These are phyloP conservation scores for Nannobrachium achirus DNA, from an alignment of 2,113 vertebrate species.

Conservation along the genomic window DNA sequence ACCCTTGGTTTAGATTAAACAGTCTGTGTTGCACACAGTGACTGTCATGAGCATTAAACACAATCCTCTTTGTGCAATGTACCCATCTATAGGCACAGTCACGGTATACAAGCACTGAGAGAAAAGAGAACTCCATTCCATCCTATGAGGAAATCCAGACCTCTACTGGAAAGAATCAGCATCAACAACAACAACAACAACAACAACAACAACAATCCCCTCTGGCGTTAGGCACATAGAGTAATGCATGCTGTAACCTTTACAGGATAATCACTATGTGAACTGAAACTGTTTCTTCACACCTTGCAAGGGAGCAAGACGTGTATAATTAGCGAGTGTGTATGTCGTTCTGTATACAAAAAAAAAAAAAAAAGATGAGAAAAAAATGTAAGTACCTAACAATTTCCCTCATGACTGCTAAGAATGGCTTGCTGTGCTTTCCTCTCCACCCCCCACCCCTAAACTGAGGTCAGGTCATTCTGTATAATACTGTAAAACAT, in stretches of 20 bases:
- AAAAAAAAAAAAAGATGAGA: slow-evolving; percentile 28
- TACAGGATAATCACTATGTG: slow-evolving; percentile 81
- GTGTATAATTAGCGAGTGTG: slow-evolving; percentile 76
- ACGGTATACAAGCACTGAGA: slow-evolving; percentile 77
- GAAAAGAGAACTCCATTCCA: slow-evolving; percentile 55
- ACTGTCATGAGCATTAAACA: slow-evolving; percentile 16
- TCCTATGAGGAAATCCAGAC: slow-evolving; percentile 65
- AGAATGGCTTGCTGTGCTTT: slow-evolving; percentile 73
- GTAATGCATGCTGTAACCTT: slow-evolving; percentile 80
- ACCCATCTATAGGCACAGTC: slow-evolving; percentile 60
- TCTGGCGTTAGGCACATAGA: slow-evolving; percentile 79
- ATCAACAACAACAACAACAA: slow-evolving; percentile 36
- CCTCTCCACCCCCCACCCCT: slow-evolving; percentile 16
- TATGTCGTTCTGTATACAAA: slow-evolving; percentile 77
- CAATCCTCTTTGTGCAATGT: slow-evolving; percentile 2
- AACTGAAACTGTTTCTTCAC: slow-evolving; percentile 62
- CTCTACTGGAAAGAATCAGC: slow-evolving; percentile 61
- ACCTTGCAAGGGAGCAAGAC: slow-evolving; percentile 71
- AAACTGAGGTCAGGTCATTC: slow-evolving; percentile 48
- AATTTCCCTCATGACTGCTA: slow-evolving; percentile 66
- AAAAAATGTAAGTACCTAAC: slow-evolving; percentile 58
- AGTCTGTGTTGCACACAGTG: neutral
- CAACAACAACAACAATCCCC: slow-evolving; percentile 49
- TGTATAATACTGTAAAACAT: slow-evolving; percentile 64
- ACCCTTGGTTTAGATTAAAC: no score